Conservation (phyloP, 2,797 vertebrate species). For the Hydrolagus colliei region DNA sequence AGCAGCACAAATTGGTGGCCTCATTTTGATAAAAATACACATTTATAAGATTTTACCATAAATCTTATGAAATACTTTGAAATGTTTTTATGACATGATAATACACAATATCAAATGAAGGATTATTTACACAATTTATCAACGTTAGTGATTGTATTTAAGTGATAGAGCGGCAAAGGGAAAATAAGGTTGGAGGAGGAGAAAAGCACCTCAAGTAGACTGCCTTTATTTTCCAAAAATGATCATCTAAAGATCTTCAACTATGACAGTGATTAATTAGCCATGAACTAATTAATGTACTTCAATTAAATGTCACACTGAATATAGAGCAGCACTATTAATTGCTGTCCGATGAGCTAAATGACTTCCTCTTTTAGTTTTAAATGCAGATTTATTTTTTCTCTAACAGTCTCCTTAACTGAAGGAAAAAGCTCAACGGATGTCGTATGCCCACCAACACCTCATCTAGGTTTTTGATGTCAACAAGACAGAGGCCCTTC, state of each 20-base stretch:
- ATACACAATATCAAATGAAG: no score
- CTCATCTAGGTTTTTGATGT: background rate
- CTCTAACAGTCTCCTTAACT: background rate
- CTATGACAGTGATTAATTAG: background rate
- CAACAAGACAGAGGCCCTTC: background rate
- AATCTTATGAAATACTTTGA: no score
- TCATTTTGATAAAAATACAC: no score
- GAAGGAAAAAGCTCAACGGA: background rate
- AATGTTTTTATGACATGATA: no score
- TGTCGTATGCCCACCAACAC: background rate
- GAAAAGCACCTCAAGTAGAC: background rate
- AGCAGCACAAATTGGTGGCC: no score
- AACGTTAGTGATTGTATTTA: no score
- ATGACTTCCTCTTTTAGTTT: background rate
- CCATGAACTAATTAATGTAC: background rate
- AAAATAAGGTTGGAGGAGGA: background rate
- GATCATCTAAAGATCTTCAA: background rate
- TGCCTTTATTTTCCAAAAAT: background rate
- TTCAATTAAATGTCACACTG: slow-evolving; percentile 8
- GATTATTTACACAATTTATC: no score
- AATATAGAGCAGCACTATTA: background rate
- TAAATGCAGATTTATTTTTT: background rate
- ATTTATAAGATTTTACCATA: no score
- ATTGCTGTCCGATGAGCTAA: slow-evolving; percentile 8
- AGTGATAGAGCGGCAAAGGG: no score